Percentiles rank a stretch among this genome's conserved stretches.
These are phyloP conservation scores for Drosophila bocqueti DNA, from an alignment of 1,140 invertebrate genomes.

Conservation along the genomic window DNA sequence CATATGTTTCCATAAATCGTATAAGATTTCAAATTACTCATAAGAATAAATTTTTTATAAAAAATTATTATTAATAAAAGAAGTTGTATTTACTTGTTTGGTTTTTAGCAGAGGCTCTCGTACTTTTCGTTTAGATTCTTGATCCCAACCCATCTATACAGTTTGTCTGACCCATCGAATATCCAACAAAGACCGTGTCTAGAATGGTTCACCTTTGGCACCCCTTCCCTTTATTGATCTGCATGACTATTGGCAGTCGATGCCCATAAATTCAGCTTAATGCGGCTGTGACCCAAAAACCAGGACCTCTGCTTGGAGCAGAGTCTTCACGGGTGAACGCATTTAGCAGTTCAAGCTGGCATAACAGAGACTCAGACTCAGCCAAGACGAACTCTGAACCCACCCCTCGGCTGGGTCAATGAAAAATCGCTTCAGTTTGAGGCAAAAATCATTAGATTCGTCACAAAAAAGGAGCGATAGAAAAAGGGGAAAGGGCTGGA, in stretches of 20 bases:
- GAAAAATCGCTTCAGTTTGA: slow-evolving; percentile 80
- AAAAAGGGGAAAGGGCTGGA: slow-evolving; percentile 34
- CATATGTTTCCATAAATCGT: background rate
- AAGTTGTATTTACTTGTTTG: background rate
- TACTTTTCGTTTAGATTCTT: background rate
- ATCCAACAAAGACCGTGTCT: background rate
- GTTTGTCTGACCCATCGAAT: slow-evolving; percentile 7
- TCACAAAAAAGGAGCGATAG: slow-evolving; percentile 59
- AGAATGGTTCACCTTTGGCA: slow-evolving; percentile 20
- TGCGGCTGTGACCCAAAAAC: slow-evolving; percentile 72
- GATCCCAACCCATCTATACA: background rate
- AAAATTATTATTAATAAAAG: background rate
- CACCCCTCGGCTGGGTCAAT: slow-evolving; percentile 70
- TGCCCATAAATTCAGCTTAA: slow-evolving; percentile 72
- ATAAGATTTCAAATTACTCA: background rate
- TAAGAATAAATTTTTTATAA: background rate
- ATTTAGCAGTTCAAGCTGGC: slow-evolving; percentile 74
- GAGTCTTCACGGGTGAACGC: slow-evolving; percentile 69
- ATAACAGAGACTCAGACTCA: slow-evolving; percentile 58
- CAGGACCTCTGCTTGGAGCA: slow-evolving; percentile 46
- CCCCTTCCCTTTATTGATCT: slow-evolving; percentile 50
- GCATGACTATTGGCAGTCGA: slow-evolving; percentile 72
- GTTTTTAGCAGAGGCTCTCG: background rate
- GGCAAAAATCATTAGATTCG: slow-evolving; percentile 82
- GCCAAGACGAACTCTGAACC: slow-evolving; percentile 72